Conservation (phyloP, 2,888 invertebrate species). For the Ophion ventricosus region DNA sequence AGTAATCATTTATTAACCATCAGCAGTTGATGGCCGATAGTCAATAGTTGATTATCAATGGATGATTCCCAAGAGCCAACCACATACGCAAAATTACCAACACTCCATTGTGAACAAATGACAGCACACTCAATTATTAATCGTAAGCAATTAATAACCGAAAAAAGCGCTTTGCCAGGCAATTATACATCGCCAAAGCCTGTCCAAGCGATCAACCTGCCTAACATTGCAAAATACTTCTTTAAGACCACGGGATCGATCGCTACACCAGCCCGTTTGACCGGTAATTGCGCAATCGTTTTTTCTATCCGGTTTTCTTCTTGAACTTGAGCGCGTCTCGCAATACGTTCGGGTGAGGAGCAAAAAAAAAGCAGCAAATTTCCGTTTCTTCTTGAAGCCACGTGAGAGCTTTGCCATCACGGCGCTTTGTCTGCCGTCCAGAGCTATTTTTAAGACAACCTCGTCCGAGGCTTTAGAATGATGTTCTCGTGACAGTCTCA, state of each 20-base stretch:
- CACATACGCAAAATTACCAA: neutral
- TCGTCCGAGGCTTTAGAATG: slow-evolving; percentile 21
- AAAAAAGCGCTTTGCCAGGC: too few relatives aligned
- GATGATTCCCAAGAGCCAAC: too few relatives aligned
- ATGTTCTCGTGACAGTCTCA: slow-evolving; percentile 23
- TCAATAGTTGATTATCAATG: neutral
- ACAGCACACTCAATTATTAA: too few relatives aligned
- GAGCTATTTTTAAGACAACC: slow-evolving; percentile 44
- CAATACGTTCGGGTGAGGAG: neutral
- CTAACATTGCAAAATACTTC: neutral
- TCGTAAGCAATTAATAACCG: too few relatives aligned
- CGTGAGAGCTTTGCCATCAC: slow-evolving; percentile 1
- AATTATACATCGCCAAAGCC: neutral
- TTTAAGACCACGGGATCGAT: neutral
- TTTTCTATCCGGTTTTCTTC: slow-evolving; percentile 16
- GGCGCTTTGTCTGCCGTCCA: slow-evolving; percentile 27
- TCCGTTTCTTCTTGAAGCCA: slow-evolving; percentile 13
- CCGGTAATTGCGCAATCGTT: slow-evolving; percentile 33
- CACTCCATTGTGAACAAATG: neutral
- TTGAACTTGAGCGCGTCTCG: slow-evolving; percentile 36
- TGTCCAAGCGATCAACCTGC: neutral
- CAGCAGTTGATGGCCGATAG: neutral
- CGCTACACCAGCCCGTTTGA: slow-evolving; percentile 12
- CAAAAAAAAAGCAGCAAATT: neutral
- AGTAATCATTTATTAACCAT: too few relatives aligned